Base-by-base conservation (phyloP, 2,113 vertebrate genomes). In the Dolichotis patagonum region DNA sequence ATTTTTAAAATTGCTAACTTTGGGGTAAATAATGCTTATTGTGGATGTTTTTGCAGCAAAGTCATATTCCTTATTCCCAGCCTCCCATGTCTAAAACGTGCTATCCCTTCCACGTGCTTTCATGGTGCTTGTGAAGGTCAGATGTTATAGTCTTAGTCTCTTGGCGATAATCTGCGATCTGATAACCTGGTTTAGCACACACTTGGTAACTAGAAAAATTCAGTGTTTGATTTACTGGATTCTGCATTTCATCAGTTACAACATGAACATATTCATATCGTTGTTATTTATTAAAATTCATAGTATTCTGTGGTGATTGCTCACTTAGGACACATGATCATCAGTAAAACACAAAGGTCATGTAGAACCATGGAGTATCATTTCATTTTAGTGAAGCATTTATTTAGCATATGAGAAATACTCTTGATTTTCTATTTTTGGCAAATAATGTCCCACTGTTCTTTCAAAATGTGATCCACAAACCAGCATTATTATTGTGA, bases 351-450 rank as follows among this genome's bases (percentile, higher is more conserved):
- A 84, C n/a, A 89, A 94, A 17, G 26, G 13, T 75, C 58, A 78
- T 26, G 14, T 0, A 58, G 62, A 85, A 35, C 4, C 9, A 26
- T 30, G 16, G 10, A 30, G 28, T 89, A 12, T 82, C 58, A 62
- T 14, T 71, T 82, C 12, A 60, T 84, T 94, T 91, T 41, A 52
- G 7, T 35, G n/a, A 88, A 85, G 26, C 20, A 58, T 88, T 87
- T 58, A 38, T 52, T 93, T 32, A 60, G 52, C 26, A 63, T 52
- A 65, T 43, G 52, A 89, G 24, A 28, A 73, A 77, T 63, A n/a
- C 22, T 46, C 52, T 22, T 22, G 81, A 0, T 28, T 56, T 28
- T 85, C 63, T 84, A 41, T 83, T 62, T 26, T 62, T 17, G 52
- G 16, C 28, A 77, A 93, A 95, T 38, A 58, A n/a, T 71, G 54